Conservation (phyloP, 1,140 invertebrate species). For the Acromyrmex heyeri region DNA sequence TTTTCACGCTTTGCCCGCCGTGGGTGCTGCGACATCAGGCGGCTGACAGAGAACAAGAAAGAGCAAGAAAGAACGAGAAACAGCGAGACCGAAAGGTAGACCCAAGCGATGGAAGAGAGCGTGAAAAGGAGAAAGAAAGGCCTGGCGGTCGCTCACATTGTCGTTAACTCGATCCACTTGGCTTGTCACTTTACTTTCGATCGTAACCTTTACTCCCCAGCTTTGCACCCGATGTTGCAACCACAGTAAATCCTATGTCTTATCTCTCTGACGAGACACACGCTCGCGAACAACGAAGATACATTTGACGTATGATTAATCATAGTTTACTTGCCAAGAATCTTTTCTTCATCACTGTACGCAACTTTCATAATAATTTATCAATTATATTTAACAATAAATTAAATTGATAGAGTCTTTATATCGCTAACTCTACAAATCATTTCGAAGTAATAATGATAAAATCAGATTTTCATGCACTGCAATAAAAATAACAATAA, state of each 20-base stretch:
- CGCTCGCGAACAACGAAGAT: background rate
- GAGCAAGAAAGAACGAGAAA: constrained; percentile 28
- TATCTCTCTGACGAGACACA: background rate
- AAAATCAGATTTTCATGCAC: no score
- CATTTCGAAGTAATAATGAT: background rate
- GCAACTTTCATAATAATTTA: background rate
- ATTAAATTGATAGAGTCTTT: background rate
- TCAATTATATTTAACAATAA: constrained; percentile 36
- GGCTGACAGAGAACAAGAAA: constrained; percentile 12
- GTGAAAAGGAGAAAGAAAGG: constrained; percentile 41
- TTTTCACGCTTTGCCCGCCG: constrained; percentile 81
- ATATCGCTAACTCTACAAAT: background rate
- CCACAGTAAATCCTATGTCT: constrained; percentile 33
- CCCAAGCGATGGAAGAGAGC: background rate
- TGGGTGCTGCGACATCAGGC: constrained; percentile 67
- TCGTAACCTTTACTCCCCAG: constrained; percentile 66
- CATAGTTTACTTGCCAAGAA: constrained; percentile 13
- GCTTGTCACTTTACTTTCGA: constrained; percentile 71
- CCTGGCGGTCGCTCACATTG: constrained; percentile 41
- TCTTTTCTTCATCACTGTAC: background rate
- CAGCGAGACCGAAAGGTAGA: background rate
- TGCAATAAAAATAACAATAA: no score
- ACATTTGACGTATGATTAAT: constrained; percentile 66
- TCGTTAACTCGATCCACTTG: constrained; percentile 70
- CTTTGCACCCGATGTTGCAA: constrained; percentile 31